Evolutionary conservation across 37 sponge, comb jelly and placozoan species (phyloP).

Genomic region (Halichondria panicea): DNA sequence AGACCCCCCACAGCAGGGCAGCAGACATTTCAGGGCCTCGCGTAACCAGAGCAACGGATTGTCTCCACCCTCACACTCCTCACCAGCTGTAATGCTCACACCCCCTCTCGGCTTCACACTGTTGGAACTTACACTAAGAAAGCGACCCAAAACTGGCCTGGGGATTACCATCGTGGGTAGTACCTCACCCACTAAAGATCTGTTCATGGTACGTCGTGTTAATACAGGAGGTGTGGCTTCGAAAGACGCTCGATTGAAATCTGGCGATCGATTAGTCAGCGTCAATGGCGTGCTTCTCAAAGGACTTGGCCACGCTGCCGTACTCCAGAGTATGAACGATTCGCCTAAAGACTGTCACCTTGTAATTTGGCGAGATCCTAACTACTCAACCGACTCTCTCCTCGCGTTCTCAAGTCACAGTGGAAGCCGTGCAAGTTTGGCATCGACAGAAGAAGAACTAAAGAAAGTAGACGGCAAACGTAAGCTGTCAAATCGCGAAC

Average conservation of each 20-base stretch:
- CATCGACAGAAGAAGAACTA: slow-evolving; percentile 23
- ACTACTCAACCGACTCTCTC: slow-evolving; percentile 37
- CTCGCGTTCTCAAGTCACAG: slow-evolving; percentile 40
- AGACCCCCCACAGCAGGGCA: no score
- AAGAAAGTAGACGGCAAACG: no score
- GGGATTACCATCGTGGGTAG: slow-evolving; percentile 63
- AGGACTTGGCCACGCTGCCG: slow-evolving; percentile 44
- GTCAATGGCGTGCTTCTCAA: slow-evolving; percentile 48
- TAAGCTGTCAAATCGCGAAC: no score
- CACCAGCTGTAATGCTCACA: neutral
- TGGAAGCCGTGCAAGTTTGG: slow-evolving; percentile 40
- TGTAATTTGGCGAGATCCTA: slow-evolving; percentile 52
- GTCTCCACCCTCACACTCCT: neutral
- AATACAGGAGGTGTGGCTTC: slow-evolving; percentile 57
- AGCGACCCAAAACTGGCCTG: slow-evolving; percentile 43
- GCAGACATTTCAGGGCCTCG: no score
- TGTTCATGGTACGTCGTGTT: slow-evolving; percentile 59
- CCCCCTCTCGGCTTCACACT: slow-evolving; percentile 25
- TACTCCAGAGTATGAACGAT: slow-evolving; percentile 44
- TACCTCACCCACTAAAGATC: slow-evolving; percentile 20
- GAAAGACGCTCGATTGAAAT: slow-evolving; percentile 49
- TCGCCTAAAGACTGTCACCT: slow-evolving; percentile 40
- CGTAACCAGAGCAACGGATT: neutral
- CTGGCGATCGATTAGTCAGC: slow-evolving; percentile 73
- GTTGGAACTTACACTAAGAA: slow-evolving; percentile 42